Evolutionary conservation across 2,113 vertebrate genomes (phyloP).

Genomic region (Syngnathoides biaculeatus): DNA sequence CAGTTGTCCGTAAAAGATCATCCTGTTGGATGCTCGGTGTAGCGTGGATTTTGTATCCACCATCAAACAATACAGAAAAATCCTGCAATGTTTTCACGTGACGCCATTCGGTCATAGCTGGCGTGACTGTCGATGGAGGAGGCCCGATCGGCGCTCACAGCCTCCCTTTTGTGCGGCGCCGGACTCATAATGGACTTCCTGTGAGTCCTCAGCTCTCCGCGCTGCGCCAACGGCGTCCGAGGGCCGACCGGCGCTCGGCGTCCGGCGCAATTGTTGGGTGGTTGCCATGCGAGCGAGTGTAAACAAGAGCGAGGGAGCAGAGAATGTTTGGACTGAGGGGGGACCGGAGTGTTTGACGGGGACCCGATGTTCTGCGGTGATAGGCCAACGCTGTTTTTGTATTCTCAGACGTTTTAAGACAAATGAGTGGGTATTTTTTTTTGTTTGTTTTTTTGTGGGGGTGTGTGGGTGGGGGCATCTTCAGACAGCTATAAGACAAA

Average conservation of each 20-base stretch:
- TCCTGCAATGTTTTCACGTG: not conserved
- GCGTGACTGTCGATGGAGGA: not conserved
- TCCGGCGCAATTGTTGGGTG: slow-evolving; percentile 26
- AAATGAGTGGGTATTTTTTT: not conserved
- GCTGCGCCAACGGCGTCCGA: slow-evolving; percentile 32
- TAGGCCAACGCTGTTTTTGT: not conserved
- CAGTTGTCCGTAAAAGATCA: too few relatives aligned
- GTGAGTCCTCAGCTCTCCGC: slow-evolving; percentile 19
- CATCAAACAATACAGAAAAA: not conserved
- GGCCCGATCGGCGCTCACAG: slow-evolving; percentile 13
- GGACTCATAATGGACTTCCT: slow-evolving; percentile 50
- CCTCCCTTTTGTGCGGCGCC: slow-evolving; percentile 15
- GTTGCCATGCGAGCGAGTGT: slow-evolving; percentile 37
- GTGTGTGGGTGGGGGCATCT: too few relatives aligned
- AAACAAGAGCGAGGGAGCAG: slow-evolving; percentile 29
- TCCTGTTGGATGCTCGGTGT: too few relatives aligned
- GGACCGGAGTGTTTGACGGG: slow-evolving; percentile 16
- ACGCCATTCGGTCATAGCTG: not conserved
- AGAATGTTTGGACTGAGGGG: slow-evolving; percentile 28
- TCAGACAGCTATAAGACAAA: too few relatives aligned
- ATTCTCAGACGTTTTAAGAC: not conserved
- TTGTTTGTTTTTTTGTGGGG: not conserved
- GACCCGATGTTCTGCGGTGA: slow-evolving; percentile 28
- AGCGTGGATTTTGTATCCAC: too few relatives aligned
- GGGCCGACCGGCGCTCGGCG: slow-evolving; percentile 15